Percentiles rank a stretch among this genome's conserved stretches.
These are phyloP conservation scores for Syrrhaptes paradoxus DNA, from an alignment of 2,113 vertebrate species.

Conservation along the genomic window DNA sequence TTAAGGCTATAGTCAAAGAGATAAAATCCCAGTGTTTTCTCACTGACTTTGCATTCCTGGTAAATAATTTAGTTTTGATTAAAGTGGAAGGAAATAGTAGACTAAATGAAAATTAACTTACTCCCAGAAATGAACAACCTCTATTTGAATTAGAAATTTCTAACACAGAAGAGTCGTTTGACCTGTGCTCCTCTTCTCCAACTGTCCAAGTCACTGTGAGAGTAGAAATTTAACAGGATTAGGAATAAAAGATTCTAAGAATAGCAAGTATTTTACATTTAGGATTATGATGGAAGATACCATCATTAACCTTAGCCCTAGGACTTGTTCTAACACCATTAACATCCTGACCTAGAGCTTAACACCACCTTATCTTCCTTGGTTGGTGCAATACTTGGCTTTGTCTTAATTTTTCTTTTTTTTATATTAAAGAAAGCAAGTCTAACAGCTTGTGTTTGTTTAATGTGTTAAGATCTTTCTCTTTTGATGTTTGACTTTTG, in stretches of 20 bases:
- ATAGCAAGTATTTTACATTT: constrained; percentile 75
- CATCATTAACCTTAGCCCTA: constrained; percentile 72
- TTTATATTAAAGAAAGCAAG: not conserved
- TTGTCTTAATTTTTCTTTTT: constrained; percentile 60
- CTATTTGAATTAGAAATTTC: constrained; percentile 60
- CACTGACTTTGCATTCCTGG: constrained; percentile 8
- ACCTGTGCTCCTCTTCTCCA: constrained; percentile 61
- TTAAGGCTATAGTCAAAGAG: not conserved
- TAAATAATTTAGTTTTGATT: constrained; percentile 71
- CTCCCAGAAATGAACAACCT: not conserved
- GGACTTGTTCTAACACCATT: constrained; percentile 67
- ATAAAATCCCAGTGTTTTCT: constrained; percentile 25
- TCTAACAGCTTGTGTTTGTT: constrained; percentile 35
- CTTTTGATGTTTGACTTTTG: constrained; percentile 52
- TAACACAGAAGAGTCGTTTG: constrained; percentile 41
- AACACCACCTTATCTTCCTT: constrained; percentile 43
- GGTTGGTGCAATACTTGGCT: constrained; percentile 39
- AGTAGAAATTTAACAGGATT: constrained; percentile 73
- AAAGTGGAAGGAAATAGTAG: not conserved
- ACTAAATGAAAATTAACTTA: constrained; percentile 55
- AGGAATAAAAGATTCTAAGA: constrained; percentile 76
- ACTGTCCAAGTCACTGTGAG: constrained; percentile 63
- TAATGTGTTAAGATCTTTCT: constrained; percentile 39
- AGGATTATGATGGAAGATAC: constrained; percentile 71
- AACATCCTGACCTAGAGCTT: constrained; percentile 62